Conservation (phyloP, 2,888 invertebrate species). For the Lepetodrilus schrolli region DNA sequence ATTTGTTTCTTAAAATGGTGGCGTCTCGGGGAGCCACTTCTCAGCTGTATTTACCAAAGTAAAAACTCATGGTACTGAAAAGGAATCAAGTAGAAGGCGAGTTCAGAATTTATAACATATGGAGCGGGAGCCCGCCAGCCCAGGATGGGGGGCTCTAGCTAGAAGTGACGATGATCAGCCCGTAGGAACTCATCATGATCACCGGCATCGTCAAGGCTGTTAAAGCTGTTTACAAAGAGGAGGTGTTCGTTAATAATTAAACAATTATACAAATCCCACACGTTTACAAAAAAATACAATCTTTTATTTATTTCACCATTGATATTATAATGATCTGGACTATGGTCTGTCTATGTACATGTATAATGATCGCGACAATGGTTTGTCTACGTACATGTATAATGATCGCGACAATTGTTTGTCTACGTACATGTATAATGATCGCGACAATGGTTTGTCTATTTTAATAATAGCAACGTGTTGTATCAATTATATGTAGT, state of each 20-base stretch:
- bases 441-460: too few relatives aligned
- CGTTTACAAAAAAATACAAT: too few relatives aligned
- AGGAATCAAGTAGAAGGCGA: neutral
- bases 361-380: too few relatives aligned
- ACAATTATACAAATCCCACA: neutral
- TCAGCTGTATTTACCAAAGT: conserved; percentile 7
- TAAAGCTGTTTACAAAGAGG: conserved; percentile 3
- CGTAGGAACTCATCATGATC: neutral
- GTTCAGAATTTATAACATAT: conserved; percentile 1
- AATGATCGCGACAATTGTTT: too few relatives aligned
- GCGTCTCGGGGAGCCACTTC: neutral
- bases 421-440: too few relatives aligned
- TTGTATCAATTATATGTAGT: too few relatives aligned
- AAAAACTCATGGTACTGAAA: conserved; percentile 23
- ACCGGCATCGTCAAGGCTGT: conserved; percentile 14
- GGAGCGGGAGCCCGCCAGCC: neutral
- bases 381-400: too few relatives aligned
- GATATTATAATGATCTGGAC: too few relatives aligned
- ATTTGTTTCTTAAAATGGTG: conserved; percentile 8
- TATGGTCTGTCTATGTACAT: too few relatives aligned
- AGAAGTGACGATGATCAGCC: neutral
- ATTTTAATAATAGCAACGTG: too few relatives aligned
- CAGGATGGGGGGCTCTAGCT: neutral
- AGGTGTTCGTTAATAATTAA: too few relatives aligned
- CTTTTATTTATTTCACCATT: too few relatives aligned